Percentiles rank a stretch among this genome's conserved stretches.
Evolutionary conservation across 2,113 vertebrate species (phyloP).

Genomic region (Chionodraco myersi): DNA sequence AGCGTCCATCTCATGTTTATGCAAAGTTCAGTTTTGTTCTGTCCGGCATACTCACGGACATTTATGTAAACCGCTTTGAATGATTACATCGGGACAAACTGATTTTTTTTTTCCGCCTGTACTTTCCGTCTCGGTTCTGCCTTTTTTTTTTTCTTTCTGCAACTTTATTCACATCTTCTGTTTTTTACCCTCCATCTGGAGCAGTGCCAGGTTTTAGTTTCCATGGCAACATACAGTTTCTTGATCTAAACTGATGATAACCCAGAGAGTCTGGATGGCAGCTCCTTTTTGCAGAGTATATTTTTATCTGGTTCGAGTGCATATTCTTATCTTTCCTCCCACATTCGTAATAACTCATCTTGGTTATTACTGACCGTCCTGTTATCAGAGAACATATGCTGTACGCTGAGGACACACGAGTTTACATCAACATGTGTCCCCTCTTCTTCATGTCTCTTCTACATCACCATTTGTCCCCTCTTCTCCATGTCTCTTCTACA

Average conservation of each 20-base stretch:
- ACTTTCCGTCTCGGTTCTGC: not conserved
- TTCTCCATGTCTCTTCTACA: no score
- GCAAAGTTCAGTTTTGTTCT: slow-evolving; percentile 17
- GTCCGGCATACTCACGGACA: not conserved
- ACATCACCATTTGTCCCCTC: no score
- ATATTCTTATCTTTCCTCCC: slow-evolving; percentile 18
- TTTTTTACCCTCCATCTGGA: slow-evolving; percentile 35
- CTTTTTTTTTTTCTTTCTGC: not conserved
- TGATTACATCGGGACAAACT: not conserved
- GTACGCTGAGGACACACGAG: not conserved
- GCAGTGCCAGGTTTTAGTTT: slow-evolving; percentile 60
- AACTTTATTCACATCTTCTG: slow-evolving; percentile 43
- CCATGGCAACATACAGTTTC: slow-evolving; percentile 63
- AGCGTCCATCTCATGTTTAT: slow-evolving; percentile 17
- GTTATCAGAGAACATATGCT: not conserved
- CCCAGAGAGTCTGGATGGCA: slow-evolving; percentile 19
- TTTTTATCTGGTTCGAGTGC: slow-evolving; percentile 45
- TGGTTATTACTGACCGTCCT: not conserved
- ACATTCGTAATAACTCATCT: not conserved
- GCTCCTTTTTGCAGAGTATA: slow-evolving; percentile 36
- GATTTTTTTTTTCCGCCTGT: not conserved
- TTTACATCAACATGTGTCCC: not conserved
- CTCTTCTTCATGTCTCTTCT: no score
- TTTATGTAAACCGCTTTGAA: not conserved
- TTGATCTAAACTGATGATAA: slow-evolving; percentile 40